Base-by-base conservation (phyloP, 2,797 vertebrate genomes). In the Tragopan temminckii region DNA sequence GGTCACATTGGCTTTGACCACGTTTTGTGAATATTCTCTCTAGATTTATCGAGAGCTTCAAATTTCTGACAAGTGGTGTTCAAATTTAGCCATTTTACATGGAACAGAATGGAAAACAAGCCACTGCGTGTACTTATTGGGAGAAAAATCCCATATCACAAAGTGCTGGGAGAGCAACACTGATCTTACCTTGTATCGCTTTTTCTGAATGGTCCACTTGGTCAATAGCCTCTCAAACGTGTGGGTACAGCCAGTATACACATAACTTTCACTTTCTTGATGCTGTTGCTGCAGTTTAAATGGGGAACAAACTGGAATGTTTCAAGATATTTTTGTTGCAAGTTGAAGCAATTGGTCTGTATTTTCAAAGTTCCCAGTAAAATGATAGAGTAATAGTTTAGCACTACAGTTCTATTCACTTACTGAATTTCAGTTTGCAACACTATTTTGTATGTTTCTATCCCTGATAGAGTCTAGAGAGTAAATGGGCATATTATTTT, bases 251-350 rank as follows among this genome's bases (percentile, higher is more conserved):
- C 91, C 87, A 11, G 3, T 19, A 36, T 3, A 63, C 8, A 33
- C 13, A 3, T 40, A 48, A 76, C 89, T 67, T 53, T 62, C 79
- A 52, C 58, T 82, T 63, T 46, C 69, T 63, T 70, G n/a, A 69
- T 80, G 80, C 90, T 95, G 93, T 83, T 95, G 80, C 95, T 93
- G 95, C 95, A 97, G 93, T 87, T 31, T 79, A 84, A 96, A 96
- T 16, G 90, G 94, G 94, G 91, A 96, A 96, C 95, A 97, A 97
- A 98, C 97, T 97, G 97, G 97, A 98, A 97, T 77, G 96, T 96
- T 96, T 96, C 55, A 88, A 74, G 86, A 90, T 96, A 89, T 82
- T 97, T 96, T 96, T 95, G 92, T 94, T 95, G 89, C 81, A 92
- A 95, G 90, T 90, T 92, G 83, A 90, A 80, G 91, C 87, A 89